Base-by-base conservation (phyloP, 1,140 invertebrate genomes). In the Lordiphosa collinella region DNA sequence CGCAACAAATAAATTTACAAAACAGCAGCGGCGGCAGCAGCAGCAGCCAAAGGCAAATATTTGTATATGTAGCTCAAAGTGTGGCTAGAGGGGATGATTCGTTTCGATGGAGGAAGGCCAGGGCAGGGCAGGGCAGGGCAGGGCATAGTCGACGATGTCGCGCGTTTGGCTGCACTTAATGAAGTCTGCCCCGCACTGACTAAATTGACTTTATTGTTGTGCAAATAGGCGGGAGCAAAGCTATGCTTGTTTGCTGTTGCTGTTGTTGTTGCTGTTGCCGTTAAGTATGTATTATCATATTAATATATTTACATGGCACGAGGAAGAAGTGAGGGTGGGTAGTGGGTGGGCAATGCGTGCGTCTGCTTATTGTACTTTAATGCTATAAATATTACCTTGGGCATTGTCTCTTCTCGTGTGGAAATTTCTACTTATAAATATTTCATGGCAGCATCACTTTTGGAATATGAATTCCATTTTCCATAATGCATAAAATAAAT, bases 241-340 rank as follows among this genome's bases (percentile, higher is more conserved):
- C 22, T 7, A 25, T 25, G 16, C 16, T 18, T 18, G 22, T 25
- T 49, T 38, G 22, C 40, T 32, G 34, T 35, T 41, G 47, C 7
- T 59, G 32, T 14, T 52, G 40, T 43, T 60, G 31, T 58, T 44
- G 50, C 43, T 36, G 43, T 51, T 48, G 63, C 60, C 16, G 53
- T 80, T 82, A 80, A 82, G 76, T 82, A 62, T 65, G 78, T 80
- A 76, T 82, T 82, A 82, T 82, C 84, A 82, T 72, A 72, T 71
- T 74, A 74, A 74, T 63, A 68, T 84, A 76, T 82, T 75, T 80
- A 76, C 66, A 71, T 63, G 59, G 18, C 11, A 7, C 5, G n/a
- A 13, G 22, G 11, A 4, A n/a, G 9, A 11, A 40, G 37, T 14
- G 41, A 22, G 18, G 4, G 4, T 3, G 18, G 4, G 2, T 2